Base-by-base conservation (phyloP, 2,113 vertebrate species). In the Pomatostomus ruficeps region DNA sequence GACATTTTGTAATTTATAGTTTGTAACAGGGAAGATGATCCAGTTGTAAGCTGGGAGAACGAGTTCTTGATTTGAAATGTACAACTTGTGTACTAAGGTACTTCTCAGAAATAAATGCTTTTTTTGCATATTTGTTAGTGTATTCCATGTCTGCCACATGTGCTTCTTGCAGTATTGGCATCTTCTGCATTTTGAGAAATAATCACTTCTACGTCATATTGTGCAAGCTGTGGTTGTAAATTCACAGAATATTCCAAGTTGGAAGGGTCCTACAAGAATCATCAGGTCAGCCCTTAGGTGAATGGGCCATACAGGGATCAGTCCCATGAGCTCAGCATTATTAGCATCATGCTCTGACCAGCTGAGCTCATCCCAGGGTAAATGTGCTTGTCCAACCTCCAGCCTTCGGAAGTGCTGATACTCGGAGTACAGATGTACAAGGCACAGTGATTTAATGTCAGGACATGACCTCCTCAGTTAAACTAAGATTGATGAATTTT, bases 71-170 rank as follows among this genome's bases (percentile, higher is more conserved):
- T 84, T 80, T 70, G 59, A 91, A 91, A 90, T 91, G 62, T 96
- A 62, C 42, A 93, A 92, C 14, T 94, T 94, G 21, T 91, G 45
- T 95, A 96, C 96, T 96, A 87, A 97, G 96, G 70, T 88, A 88
- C 84, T 77, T 97, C 92, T 85, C 52, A 79, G 85, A 96, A 97
- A 96, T 92, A 96, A 95, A 88, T 93, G 70, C 7, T 14, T 85
- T 93, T 95, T 95, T 96, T 91, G 31, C 42, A 51, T 94, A 71
- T 81, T 91, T 93, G 43, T 73, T 95, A 97, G 71, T 58, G 66
- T 87, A 94, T 83, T 93, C 49, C 48, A 18, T 29, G 58, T 95
- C 62, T 87, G 74, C 87, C 38, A 31, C 38, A 49, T 67, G 33
- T 70, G 14, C 25, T 91, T 61, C 86, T 46, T 84, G 33, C 49